Evolutionary conservation across 2,888 invertebrate genomes (phyloP).

Genomic region (Ellobium chinense): DNA sequence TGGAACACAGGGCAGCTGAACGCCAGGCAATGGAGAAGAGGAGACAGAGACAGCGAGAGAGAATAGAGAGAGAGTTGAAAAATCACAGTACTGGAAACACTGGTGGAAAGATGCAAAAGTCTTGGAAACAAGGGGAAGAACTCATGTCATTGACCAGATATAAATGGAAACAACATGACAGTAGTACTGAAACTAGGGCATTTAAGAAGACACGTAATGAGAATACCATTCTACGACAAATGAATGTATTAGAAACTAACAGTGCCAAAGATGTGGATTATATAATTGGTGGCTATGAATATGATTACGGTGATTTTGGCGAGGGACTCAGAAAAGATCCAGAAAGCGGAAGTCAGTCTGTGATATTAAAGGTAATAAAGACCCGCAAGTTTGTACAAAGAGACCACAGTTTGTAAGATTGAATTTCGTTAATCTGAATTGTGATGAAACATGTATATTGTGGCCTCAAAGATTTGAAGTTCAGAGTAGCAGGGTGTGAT

Average conservation of each 20-base stretch:
- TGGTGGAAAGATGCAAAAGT: neutral
- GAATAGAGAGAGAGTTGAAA: neutral
- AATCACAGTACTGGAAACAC: neutral
- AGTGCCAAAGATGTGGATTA: too few species aligned
- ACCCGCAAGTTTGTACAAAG: neutral
- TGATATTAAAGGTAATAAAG: neutral
- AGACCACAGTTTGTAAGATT: neutral
- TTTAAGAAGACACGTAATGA: neutral
- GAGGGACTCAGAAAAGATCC: too few species aligned
- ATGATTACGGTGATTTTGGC: too few species aligned
- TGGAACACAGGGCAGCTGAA: constrained; percentile 43
- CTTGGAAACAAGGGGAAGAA: too few species aligned
- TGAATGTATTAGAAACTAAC: too few species aligned
- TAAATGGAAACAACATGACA: neutral
- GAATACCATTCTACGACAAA: too few species aligned
- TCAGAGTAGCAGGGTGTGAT: too few species aligned
- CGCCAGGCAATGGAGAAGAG: neutral
- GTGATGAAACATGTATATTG: too few species aligned
- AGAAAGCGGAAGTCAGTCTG: neutral
- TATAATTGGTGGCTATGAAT: too few species aligned
- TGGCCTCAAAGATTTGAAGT: too few species aligned
- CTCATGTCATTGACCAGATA: neutral
- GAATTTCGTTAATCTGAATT: too few species aligned
- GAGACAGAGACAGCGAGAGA: neutral
- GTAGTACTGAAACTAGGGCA: neutral